Evolutionary conservation across 2,888 invertebrate species (phyloP).

Genomic region (Eugnorisma glareosa): DNA sequence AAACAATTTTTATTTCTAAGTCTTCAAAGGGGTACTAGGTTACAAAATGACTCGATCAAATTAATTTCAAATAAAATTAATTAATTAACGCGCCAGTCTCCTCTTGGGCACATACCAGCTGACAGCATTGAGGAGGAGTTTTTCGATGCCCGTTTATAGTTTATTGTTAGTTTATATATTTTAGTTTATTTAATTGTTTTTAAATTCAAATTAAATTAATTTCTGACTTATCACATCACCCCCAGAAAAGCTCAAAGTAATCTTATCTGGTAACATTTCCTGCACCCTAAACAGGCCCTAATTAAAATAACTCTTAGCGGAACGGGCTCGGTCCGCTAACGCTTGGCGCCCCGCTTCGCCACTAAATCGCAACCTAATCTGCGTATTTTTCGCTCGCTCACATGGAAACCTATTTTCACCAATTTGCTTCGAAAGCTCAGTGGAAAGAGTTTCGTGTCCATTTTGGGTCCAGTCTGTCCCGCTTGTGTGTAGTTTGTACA

Average conservation of each 20-base stretch:
- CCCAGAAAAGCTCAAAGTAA: no score
- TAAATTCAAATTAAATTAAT: no score
- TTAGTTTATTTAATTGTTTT: no score
- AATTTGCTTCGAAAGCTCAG: constrained; percentile 34
- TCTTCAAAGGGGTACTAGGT: neutral
- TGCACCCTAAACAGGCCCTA: neutral
- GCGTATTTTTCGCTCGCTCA: constrained; percentile 40
- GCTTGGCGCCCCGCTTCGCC: constrained; percentile 1
- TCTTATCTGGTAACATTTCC: neutral
- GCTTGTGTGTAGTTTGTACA: constrained; percentile 34
- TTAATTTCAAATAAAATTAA: no score
- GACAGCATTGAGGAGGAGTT: no score
- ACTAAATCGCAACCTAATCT: constrained; percentile 2
- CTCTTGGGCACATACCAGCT: no score
- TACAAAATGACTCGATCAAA: no score
- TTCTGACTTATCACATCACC: no score
- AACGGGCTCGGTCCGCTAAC: neutral
- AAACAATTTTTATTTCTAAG: neutral
- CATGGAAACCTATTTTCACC: constrained; percentile 45
- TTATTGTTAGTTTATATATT: no score
- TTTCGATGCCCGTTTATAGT: no score
- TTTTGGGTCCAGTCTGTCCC: constrained; percentile 10
- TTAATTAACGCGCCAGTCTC: no score
- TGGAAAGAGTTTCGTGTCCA: constrained; percentile 41
- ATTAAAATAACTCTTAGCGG: neutral